Evolutionary conservation across 2,113 vertebrate species (phyloP), one percentile per base, ranked within the genome.

Genomic region (Cyprinodon tularosa): DNA sequence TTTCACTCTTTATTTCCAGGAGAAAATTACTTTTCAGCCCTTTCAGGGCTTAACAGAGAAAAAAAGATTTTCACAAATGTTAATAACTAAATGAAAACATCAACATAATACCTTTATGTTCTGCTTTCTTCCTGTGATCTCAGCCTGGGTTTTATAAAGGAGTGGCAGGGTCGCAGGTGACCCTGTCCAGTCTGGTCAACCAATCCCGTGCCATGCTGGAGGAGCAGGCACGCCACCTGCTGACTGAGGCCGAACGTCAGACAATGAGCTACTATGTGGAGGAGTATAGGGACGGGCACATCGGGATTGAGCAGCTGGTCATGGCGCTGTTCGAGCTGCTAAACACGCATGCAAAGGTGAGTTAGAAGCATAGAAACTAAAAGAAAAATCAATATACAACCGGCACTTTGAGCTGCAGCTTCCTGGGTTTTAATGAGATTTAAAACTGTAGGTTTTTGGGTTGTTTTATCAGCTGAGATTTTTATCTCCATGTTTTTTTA

Each of bases 241-340:
- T 99, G 88, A 98, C 94, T 0, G 96, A 96, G 12, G 91, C 92
- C 3, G 98, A 99, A 83, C 78, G 95, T 0, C 93, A 95, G 57
- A 98, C 98, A 84, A 96, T 99, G 98, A 94, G 85, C 64, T 99
- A 98, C 94, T 99, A 99, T 89, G 91, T 99, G 80, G 96, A 97
- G 6, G 96, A 99, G 93, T 99, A 99, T 85, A 94, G 95, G 62
- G 91, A 96, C 0, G 95, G 95, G n/a, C 94, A 97, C 84, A 82
- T 99, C 78, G 95, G 96, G 0, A 95, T 98, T 68, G 96, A 97
- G 66, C 95, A 96, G 68, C 93, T 99, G 0, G 95, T 96, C 86
- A 96, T 97, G 95, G 97, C 97, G 0, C 92, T 99, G 77, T 98
- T 97, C 0, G 97, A 99, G 88, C 94, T 99, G n/a, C 94, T 99